A percentile compares a stretch with the other conserved stretches of the same genome.
Conservation (phyloP, 1,140 invertebrate species). For the Microplitis mediator region DNA sequence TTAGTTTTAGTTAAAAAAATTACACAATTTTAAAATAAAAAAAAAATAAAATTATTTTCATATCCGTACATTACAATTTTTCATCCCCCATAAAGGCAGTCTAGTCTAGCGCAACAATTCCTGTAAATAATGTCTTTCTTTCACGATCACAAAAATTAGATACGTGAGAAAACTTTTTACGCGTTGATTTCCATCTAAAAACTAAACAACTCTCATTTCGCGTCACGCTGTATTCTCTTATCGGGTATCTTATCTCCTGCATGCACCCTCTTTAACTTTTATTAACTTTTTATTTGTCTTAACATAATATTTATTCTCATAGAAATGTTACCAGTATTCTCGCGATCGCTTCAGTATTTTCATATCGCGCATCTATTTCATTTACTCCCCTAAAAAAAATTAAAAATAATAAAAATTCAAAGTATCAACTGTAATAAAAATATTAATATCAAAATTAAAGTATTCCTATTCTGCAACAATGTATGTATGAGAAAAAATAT, state of each 20-base stretch:
- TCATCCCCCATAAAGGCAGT: background rate
- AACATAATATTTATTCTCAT: background rate
- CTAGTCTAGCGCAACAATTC: background rate
- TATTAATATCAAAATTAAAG: too few relatives aligned
- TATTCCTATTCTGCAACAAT: too few relatives aligned
- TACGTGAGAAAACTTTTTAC: conserved; percentile 55
- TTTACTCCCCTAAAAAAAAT: too few relatives aligned
- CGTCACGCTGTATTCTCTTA: conserved; percentile 43
- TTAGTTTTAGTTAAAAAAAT: too few relatives aligned
- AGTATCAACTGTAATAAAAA: too few relatives aligned
- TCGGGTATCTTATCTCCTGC: conserved; percentile 40
- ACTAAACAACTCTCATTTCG: conserved; percentile 41
- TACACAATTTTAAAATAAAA: too few relatives aligned
- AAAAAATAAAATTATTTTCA: too few relatives aligned
- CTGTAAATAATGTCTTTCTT: background rate
- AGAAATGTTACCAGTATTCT: background rate
- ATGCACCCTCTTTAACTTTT: conserved; percentile 39
- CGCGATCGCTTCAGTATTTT: background rate
- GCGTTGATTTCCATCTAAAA: conserved; percentile 39
- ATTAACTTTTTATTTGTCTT: conserved; percentile 42
- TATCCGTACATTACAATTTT: too few relatives aligned
- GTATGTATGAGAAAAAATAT: background rate
- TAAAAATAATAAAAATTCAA: too few relatives aligned
- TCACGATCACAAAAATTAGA: conserved; percentile 37
- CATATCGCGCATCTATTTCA: background rate